Conservation (phyloP, 2,797 vertebrate species). For the Pangasius krempfi region DNA sequence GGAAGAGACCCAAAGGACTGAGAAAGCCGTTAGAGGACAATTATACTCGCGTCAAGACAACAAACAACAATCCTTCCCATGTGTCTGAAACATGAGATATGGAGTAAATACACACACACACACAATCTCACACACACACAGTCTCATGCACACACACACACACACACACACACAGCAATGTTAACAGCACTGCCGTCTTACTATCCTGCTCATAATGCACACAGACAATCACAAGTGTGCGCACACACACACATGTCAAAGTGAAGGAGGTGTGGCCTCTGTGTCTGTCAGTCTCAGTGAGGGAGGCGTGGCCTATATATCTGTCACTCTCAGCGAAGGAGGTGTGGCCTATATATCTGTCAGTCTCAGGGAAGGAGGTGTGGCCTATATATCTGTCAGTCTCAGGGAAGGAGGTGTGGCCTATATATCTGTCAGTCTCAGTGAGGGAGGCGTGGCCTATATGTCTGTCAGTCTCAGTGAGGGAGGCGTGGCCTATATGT, state of each 20-base stretch:
- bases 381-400: background rate
- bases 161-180: background rate
- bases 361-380: background rate
- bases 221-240: background rate
- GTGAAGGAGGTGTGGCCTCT: background rate
- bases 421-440: background rate
- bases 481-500: background rate
- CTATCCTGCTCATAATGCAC: background rate
- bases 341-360: background rate
- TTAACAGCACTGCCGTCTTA: background rate
- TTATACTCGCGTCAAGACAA: constrained; percentile 43
- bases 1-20: constrained; percentile 67
- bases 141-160: background rate
- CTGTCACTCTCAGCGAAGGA: background rate
- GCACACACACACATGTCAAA: background rate
- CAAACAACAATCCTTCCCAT: constrained; percentile 28
- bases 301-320: background rate
- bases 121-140: background rate
- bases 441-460: background rate
- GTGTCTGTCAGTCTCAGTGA: background rate
- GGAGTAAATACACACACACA: background rate
- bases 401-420: background rate
- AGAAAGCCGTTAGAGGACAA: constrained; percentile 54
- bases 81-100: background rate
- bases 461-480: background rate